Percentiles rank a stretch among this genome's conserved stretches.
phyloP scores from a whole-genome alignment of 2,797 vertebrate species.

The Urosaurus nigricauda region DNA sequence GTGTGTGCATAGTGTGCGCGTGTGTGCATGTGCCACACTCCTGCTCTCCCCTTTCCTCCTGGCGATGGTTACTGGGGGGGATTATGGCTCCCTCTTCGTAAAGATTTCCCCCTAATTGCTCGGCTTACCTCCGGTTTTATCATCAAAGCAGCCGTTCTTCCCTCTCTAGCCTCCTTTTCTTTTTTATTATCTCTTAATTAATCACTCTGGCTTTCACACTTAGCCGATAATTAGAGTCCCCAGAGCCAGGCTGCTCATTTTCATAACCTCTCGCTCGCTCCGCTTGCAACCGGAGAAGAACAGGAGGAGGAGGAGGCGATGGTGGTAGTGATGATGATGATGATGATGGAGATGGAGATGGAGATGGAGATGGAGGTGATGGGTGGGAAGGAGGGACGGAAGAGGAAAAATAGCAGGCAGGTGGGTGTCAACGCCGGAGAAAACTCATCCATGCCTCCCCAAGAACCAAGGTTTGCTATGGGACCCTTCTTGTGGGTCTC shows the following conservation, averaged over 20 bases:
- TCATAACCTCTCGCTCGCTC: constrained; percentile 82
- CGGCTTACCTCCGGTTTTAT: constrained; percentile 81
- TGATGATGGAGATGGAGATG: too few relatives aligned
- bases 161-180: constrained; percentile 80
- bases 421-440: too few relatives aligned
- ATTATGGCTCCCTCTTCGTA: constrained; percentile 80
- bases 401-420: too few relatives aligned
- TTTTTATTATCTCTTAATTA: constrained; percentile 89
- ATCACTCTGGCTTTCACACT: constrained; percentile 85
- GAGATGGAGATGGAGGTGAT: too few relatives aligned
- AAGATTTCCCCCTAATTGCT: constrained; percentile 83
- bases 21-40: not conserved
- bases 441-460: too few relatives aligned
- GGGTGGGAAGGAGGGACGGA: not conserved
- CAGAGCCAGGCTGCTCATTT: constrained; percentile 79
- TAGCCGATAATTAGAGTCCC: constrained; percentile 85
- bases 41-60: not conserved
- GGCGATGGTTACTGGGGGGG: constrained; percentile 68
- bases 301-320: not conserved
- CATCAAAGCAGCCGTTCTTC: constrained; percentile 81
- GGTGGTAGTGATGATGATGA: not conserved
- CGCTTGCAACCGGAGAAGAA: constrained; percentile 47
- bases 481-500: too few relatives aligned
- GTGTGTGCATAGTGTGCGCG: too few relatives aligned
- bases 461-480: too few relatives aligned